phyloP scores from a whole-genome alignment of 2,797 vertebrate genomes.

The Aplochiton taeniatus region DNA sequence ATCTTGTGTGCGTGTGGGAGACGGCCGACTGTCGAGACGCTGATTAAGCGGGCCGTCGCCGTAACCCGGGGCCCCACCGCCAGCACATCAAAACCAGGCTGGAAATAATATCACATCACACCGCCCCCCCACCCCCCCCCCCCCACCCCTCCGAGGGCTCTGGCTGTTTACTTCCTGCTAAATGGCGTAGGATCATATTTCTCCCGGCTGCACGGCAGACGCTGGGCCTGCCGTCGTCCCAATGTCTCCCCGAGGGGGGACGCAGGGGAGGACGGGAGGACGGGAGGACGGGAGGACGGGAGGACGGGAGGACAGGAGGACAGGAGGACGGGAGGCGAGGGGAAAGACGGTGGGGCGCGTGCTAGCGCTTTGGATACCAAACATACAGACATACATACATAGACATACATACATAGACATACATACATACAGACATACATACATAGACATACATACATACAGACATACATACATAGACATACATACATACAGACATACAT shows the following conservation, averaged over 20 bases:
- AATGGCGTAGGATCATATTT: conserved; percentile 69
- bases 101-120: conserved; percentile 57
- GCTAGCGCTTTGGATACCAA: too few relatives aligned
- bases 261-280: conserved; percentile 40
- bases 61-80: background rate
- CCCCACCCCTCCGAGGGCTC: conserved; percentile 25
- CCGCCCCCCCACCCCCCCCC: conserved; percentile 47
- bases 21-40: too few relatives aligned
- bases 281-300: background rate
- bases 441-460: too few relatives aligned
- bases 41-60: too few relatives aligned
- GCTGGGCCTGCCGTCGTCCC: conserved; percentile 51
- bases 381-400: too few relatives aligned
- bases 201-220: conserved; percentile 55
- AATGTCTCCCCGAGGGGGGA: conserved; percentile 35
- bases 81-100: conserved; percentile 44
- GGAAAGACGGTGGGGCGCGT: background rate
- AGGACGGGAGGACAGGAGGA: conserved; percentile 25
- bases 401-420: too few relatives aligned
- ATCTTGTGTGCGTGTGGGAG: too few relatives aligned
- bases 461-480: too few relatives aligned
- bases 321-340: conserved; percentile 4
- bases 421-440: too few relatives aligned
- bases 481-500: too few relatives aligned
- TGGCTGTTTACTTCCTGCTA: conserved; percentile 54